Evolutionary conservation across 2,113 vertebrate species (phyloP).

Genomic region (Solenodon paradoxus): DNA sequence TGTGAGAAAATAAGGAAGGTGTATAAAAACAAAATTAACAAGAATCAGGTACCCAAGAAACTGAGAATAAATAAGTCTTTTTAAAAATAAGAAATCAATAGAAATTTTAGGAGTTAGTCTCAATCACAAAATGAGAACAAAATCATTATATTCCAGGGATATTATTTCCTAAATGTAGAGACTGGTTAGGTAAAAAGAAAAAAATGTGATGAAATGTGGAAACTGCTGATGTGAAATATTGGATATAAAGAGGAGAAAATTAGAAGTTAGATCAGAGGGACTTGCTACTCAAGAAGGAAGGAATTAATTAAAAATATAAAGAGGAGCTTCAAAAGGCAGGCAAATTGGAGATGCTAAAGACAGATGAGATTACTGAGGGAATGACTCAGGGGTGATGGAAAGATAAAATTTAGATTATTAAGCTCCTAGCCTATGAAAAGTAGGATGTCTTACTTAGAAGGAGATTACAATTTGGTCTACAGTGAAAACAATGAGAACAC

Average conservation of each 20-base stretch:
- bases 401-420: background rate
- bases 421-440: background rate
- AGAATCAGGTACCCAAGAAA: background rate
- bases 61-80: background rate
- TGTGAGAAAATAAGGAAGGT: background rate
- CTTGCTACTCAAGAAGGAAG: background rate
- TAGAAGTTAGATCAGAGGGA: background rate
- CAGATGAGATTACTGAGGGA: background rate
- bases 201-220: background rate
- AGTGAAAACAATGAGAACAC: background rate
- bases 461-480: background rate
- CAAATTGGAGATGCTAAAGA: background rate
- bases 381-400: background rate
- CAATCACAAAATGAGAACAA: background rate
- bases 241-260: background rate
- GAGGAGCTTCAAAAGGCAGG: background rate
- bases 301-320: background rate
- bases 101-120: background rate
- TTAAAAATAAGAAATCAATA: background rate
- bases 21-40: background rate
- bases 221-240: constrained; percentile 12
- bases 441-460: background rate
- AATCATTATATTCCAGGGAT: background rate
- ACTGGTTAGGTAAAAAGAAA: background rate
- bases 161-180: background rate